Base-by-base conservation (phyloP, 2,888 invertebrate genomes). In the Leptogaster cylindrica region DNA sequence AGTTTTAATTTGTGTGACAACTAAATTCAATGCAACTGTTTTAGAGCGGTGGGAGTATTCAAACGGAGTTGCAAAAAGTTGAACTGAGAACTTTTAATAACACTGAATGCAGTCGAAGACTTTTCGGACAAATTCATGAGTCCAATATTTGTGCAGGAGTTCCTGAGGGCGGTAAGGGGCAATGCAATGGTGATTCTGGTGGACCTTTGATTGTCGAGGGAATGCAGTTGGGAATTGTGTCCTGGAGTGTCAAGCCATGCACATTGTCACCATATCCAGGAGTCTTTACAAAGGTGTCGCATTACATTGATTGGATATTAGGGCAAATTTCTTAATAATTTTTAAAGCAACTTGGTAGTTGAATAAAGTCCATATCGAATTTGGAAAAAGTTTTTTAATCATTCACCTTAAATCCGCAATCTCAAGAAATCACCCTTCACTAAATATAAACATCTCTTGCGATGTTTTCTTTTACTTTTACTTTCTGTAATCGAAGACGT, bases 201-300 rank as follows among this genome's bases (percentile, higher is more conserved):
- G 82, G 83, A 1, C 83, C 83, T 5, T 71, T 83, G 10, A 70
- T 80, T 5, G 76, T 76, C 0, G 73, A 75, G 66, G 77, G 76
- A 25, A 76, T 75, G n/a, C 80, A 80, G 71, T 74, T 81, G 6
- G 83, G 83, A 18, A 77, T 82, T 31, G 82, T 82, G 2, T 82
- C 82, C 0, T 83, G 82, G 82, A 81, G 81, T 66, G 72, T 76
- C 0, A 83, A 82, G 71, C 82, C 83, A 2, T 83, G 83, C 55
- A 77, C 82, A 0, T 71, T 75, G 2, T 75, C 77, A 2, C 80
- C 79, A 8, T 81, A 78, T 72, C 82, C 82, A 0, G 82, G 82
- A 3, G 81, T 82, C 7, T 82, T 79, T 58, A 79, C 83, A 1
- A 78, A 79, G 70, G 81, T 83, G 1, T 75, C 82, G 0, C 77